Base-by-base conservation (phyloP, 1,140 invertebrate species). In the Brachionus manjavacas region DNA sequence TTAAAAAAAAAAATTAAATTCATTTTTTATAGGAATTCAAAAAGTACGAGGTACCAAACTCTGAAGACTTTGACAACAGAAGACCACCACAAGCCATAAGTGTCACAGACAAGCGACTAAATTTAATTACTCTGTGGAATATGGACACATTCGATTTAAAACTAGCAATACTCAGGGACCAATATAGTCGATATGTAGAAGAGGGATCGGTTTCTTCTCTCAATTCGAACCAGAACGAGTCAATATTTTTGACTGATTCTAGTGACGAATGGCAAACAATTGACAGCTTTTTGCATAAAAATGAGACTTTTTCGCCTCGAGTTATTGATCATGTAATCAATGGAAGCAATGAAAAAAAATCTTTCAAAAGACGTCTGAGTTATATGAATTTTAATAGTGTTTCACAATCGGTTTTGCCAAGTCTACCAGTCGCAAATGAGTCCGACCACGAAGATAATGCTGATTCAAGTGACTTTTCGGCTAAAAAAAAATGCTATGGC, bases 201-300 rank as follows among this genome's bases (percentile, higher is more conserved):
- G 79, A 81, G 4, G 79, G 39, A n/a, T 64, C 52, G 23, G 12
- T 81, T 16, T 60, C 79, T 39, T 81, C 79, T 3, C 11, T 23
- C 16, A 76, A 46, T 28, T 76, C 72, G 20, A 46, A 25, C 41
- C 72, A 76, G 25, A 76, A 76, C 52, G 72, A 76, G 25, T 49
- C 72, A n/a, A 25, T 76, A 9, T 76, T 76, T 49, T 25, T 76
- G 43, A 76, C 72, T 46, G 72, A 76, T 25, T 76, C 72, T 0
- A 76, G 11, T 23, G 72, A 76, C 9, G 72, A 76, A 49, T 76
- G 72, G 72, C 72, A 76, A 76, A 76, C 39, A 14, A 25, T 76
- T 8, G 72, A 76, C 8, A 49, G 23, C 25, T 76, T 41, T 72
- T n/a, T 76, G 41, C n/a, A 52, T 11, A 76, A 76, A 76, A 76